Evolutionary conservation across 2,113 vertebrate species (phyloP).

Genomic region (Dicrurus megarhynchus): DNA sequence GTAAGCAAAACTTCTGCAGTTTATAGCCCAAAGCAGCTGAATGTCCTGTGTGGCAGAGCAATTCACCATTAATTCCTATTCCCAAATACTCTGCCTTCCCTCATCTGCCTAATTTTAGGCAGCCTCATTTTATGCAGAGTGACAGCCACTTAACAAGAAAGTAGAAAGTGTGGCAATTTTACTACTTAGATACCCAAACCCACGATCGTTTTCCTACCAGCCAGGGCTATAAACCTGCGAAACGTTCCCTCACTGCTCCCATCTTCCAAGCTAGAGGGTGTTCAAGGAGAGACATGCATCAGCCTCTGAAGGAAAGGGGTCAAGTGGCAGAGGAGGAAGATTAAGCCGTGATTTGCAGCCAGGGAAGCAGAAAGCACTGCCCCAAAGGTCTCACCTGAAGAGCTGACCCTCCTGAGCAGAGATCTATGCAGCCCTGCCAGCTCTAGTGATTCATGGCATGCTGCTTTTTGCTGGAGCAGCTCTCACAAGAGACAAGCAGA

Average conservation of each 20-base stretch:
- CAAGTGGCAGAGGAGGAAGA: background rate
- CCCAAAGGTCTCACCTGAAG: slow-evolving; percentile 22
- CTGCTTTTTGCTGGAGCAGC: slow-evolving; percentile 3
- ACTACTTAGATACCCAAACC: background rate
- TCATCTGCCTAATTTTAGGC: background rate
- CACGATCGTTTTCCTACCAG: background rate
- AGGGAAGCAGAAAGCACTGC: background rate
- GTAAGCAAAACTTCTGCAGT: background rate
- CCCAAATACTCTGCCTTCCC: background rate
- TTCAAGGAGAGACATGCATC: slow-evolving; percentile 52
- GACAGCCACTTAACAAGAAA: background rate
- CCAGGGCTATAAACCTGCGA: background rate
- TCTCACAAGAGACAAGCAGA: background rate
- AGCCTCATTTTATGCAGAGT: background rate
- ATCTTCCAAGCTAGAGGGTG: background rate
- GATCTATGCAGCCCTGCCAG: background rate
- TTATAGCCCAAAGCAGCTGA: too few relatives aligned
- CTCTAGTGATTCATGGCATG: background rate
- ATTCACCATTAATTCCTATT: background rate
- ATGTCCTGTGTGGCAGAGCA: background rate
- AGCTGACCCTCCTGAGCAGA: slow-evolving; percentile 14
- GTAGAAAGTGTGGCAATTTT: background rate
- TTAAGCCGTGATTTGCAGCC: slow-evolving; percentile 23
- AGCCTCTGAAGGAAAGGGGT: background rate
- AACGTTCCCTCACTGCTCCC: background rate